Evolutionary conservation across 1,140 invertebrate genomes (phyloP).

Genomic region (Ladona fulva): DNA sequence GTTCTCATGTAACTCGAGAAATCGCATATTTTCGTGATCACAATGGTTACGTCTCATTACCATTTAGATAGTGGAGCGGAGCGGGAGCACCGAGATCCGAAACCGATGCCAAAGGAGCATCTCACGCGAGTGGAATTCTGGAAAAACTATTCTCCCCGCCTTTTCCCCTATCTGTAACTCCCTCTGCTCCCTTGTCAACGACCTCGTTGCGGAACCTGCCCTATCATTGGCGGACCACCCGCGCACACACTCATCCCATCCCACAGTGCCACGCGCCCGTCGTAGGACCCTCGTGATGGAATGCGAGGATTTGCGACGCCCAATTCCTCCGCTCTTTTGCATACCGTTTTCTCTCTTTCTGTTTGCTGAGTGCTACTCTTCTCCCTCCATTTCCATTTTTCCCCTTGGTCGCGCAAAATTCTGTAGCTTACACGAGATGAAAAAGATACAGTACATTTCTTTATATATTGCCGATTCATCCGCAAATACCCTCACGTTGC

Average conservation of each 20-base stretch:
- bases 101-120: background rate
- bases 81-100: background rate
- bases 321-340: background rate
- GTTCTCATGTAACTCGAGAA: too few relatives aligned
- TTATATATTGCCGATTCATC: too few relatives aligned
- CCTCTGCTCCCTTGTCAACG: background rate
- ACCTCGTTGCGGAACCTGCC: background rate
- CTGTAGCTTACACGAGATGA: too few relatives aligned
- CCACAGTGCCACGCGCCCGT: background rate
- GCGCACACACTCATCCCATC: background rate
- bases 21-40: too few relatives aligned
- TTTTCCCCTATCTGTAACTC: background rate
- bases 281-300: background rate
- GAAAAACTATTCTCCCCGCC: background rate
- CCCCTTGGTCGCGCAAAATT: background rate
- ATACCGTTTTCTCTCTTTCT: background rate
- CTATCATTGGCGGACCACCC: conserved; percentile 1
- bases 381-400: background rate
- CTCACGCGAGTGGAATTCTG: background rate
- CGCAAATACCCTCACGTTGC: too few relatives aligned
- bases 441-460: too few relatives aligned
- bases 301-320: background rate
- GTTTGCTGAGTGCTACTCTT: background rate
- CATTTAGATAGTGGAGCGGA: background rate
- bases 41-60: background rate